Conservation (phyloP, 2,888 invertebrate genomes). For the Aradus depressus region DNA sequence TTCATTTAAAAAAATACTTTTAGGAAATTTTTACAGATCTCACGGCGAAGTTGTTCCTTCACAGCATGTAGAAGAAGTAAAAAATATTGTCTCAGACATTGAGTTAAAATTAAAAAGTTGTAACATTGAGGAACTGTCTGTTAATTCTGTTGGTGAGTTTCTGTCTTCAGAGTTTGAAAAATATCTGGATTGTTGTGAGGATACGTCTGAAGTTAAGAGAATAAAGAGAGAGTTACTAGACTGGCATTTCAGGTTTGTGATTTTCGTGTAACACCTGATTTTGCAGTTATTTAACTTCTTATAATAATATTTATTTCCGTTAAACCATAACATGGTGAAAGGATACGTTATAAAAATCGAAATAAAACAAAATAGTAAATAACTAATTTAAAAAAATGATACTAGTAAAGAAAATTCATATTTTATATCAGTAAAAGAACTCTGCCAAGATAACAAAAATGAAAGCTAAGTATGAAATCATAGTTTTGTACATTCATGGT, state of each 20-base stretch:
- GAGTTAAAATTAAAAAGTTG: constrained; percentile 2
- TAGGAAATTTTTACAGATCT: constrained; percentile 34
- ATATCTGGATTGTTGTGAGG: constrained; percentile 37
- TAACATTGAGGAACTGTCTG: constrained; percentile 24
- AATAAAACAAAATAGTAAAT: too few relatives aligned
- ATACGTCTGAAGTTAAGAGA: constrained; percentile 33
- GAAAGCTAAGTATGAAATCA: too few relatives aligned
- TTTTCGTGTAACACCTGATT: neutral
- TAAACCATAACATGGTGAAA: too few relatives aligned
- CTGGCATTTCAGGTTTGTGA: constrained; percentile 43
- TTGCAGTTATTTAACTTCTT: too few relatives aligned
- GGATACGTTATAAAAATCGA: too few relatives aligned
- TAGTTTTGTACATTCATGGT: too few relatives aligned
- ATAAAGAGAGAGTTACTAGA: constrained; percentile 44
- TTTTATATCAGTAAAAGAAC: too few relatives aligned
- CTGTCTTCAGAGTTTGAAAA: constrained; percentile 38
- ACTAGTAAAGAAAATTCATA: too few relatives aligned
- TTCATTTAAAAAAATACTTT: constrained; percentile 7
- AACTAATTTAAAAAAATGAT: too few relatives aligned
- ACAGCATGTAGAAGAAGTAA: constrained; percentile 35
- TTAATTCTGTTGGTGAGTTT: constrained; percentile 37
- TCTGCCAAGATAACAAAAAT: too few relatives aligned
- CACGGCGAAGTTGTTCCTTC: constrained; percentile 35
- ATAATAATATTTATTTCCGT: too few relatives aligned
- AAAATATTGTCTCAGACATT: constrained; percentile 36